Percentiles rank a stretch among this genome's conserved stretches.
Evolutionary conservation across 2,888 invertebrate genomes (phyloP).

Genomic region (Metacarcinus magister): DNA sequence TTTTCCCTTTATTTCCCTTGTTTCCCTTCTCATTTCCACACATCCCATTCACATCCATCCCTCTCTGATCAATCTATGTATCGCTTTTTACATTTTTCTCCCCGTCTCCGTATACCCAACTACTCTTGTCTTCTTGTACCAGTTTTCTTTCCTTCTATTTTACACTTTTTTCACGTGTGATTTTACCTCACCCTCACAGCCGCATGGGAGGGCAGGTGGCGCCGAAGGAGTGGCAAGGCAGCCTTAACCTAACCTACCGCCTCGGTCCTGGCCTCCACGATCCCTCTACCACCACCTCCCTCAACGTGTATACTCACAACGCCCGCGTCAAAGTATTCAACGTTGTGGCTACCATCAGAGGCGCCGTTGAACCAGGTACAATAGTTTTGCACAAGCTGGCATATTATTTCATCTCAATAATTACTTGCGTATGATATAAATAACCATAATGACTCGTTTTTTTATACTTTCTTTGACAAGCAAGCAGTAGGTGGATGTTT

Average conservation of each 20-base stretch:
- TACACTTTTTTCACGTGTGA: not conserved
- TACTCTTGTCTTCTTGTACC: not conserved
- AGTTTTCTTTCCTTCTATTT: not conserved
- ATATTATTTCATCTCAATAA: too few species aligned
- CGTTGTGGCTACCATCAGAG: conserved; percentile 47
- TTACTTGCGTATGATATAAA: too few species aligned
- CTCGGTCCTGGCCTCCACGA: conserved; percentile 34
- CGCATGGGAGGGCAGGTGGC: conserved; percentile 40
- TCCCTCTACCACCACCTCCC: not conserved
- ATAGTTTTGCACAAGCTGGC: too few species aligned
- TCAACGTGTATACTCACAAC: not conserved
- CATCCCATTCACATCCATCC: not conserved
- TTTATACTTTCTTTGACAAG: too few species aligned
- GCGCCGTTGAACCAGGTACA: conserved; percentile 28
- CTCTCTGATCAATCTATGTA: not conserved
- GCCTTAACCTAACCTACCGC: not conserved
- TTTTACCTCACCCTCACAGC: not conserved
- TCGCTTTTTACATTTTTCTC: not conserved
- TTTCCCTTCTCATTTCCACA: not conserved
- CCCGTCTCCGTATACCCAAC: not conserved
- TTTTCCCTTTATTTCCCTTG: not conserved
- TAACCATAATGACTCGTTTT: too few species aligned
- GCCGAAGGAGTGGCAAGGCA: conserved; percentile 41
- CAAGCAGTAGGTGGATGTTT: too few species aligned
- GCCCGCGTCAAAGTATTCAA: not conserved